Evolutionary conservation across 2,113 vertebrate species (phyloP), one percentile per base, ranked within the genome.

Genomic region (Collichthys lucidus): DNA sequence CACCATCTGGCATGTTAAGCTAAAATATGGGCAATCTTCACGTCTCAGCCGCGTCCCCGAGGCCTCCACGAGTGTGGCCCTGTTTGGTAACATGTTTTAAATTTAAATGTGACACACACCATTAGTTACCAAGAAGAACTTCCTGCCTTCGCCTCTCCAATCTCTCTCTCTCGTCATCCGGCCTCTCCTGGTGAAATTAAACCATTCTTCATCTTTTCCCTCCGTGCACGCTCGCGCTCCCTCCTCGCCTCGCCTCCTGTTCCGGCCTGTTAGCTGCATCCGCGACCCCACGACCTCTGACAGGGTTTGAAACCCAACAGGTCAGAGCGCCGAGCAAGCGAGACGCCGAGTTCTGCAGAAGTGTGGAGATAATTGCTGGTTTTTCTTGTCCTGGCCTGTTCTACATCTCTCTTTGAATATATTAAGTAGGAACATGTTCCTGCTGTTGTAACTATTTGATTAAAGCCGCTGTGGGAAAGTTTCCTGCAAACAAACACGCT

Each of bases 21-120:
- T 81, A 72, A 87, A 88, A 83, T 80, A 76, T 81, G 80, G 19
- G 46, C 70, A 26, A 14, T 77, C 79, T 63, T 64, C 68, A 76
- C 66, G 57, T 68, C 60, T n/a, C 69, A 29, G 68, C 47, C 24
- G 19, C 53, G 50, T 80, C 73, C 74, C 77, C 0, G 19, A 75
- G 79, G 76, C 73, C 44, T 61, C 57, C 31, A 19, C 71, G 16
- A 26, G 75, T 24, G 11, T 73, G 74, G 72, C 67, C 62, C 26
- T 82, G 75, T 71, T 63, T 67, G 65, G 42, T 63, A 57, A 52
- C 64, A 67, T 16, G 73, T 74, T 84, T 79, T 74, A 71, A 52
- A 86, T 83, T 50, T 63, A 7, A 74, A 77, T 42, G 53, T 71
- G 82, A 86, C 80, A 74, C 69, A 57, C 52, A 19, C 46, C 72